Evolutionary conservation across 2,113 vertebrate genomes (phyloP), one percentile per base, ranked within the genome.

Genomic region (Dasyurus viverrinus): DNA sequence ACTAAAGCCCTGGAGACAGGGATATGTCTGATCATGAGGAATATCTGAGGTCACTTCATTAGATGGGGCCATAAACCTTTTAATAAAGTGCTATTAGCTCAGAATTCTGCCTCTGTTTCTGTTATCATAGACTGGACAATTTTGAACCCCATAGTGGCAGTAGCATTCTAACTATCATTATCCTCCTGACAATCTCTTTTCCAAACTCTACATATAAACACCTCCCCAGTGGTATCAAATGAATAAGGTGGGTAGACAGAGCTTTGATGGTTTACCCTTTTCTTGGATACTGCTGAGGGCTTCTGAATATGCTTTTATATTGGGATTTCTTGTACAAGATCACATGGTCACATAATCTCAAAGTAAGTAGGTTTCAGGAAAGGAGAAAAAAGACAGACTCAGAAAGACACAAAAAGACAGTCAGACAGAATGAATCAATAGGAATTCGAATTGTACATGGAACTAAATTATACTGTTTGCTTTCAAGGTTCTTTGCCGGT

Each of bases 401-500:
- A 76, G 68, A n/a, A 4, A 22, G 36, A 84, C 16, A 19, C n/a
- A n/a, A 19, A 84, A 30, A 42, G 68, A n/a, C 2, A 42, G 68
- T n/a, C 68, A 14, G 12, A 76, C 9, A 30, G 16, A n/a, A n/a
- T 22, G 14, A 42, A 42, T 19, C 19, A 84, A n/a, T 68, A 6
- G 16, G 23, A 12, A 60, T 60, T 95, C 30, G 89, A 8, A 24
- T 76, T 36, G 42, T 8, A 84, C n/a, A 55, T 90, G 89, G 96
- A 94, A 91, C 84, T 89, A 0, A 94, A 60, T 47, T 76, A 91
- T 93, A 3, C 46, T 93, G 90, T 96, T 25, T 98, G 97, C 93
- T 94, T 95, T 93, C 95, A 94, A 99, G 99, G 99, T 98, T 96
- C 98, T 99, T 89, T 99, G 99, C 98, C 99, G 99, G 92, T 99